Conservation (phyloP, 2,888 invertebrate genomes). For the Synergus itoensis region DNA sequence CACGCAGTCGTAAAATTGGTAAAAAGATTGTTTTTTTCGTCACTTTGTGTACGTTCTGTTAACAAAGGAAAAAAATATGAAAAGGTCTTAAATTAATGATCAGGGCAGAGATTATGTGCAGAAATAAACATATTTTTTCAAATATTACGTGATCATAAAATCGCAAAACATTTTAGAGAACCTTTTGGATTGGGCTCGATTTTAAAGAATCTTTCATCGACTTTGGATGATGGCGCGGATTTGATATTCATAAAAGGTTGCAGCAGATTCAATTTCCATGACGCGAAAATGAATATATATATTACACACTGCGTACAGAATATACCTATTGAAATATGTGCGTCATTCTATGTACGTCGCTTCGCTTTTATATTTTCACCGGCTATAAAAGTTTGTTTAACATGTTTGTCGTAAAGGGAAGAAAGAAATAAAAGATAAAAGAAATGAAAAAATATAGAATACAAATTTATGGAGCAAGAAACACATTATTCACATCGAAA, state of each 20-base stretch:
- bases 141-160: no score
- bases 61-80: neutral
- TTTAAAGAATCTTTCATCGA: constrained; percentile 12
- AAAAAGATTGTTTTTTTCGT: neutral
- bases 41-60: neutral
- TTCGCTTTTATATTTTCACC: constrained; percentile 3
- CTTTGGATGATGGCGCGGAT: neutral
- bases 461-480: constrained; percentile 9
- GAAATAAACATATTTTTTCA: no score
- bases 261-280: constrained; percentile 23
- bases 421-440: constrained; percentile 11
- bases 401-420: neutral
- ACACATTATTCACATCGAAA: neutral
- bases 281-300: constrained; percentile 30
- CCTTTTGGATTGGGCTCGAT: neutral
- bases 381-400: neutral
- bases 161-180: neutral
- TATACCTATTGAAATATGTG: constrained; percentile 5
- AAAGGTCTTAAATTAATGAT: no score
- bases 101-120: no score
- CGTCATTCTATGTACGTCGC: neutral
- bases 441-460: neutral
- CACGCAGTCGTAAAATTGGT: neutral
- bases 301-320: constrained; percentile 3
- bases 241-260: constrained; percentile 23